Evolutionary conservation across 2,888 invertebrate genomes (phyloP).

Genomic region (Bibio marci): DNA sequence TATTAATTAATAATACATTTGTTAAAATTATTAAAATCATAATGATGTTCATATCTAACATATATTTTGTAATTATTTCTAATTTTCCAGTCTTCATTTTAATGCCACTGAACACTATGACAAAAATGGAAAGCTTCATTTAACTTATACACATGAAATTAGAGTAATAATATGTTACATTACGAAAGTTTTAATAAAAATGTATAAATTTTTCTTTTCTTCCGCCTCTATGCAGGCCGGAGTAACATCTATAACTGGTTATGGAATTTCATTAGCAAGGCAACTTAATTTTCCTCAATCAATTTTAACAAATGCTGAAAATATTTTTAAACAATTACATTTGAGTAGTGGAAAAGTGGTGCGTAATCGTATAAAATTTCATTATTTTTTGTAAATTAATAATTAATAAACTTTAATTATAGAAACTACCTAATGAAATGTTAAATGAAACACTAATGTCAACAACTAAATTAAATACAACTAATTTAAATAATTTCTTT

Average conservation of each 20-base stretch:
- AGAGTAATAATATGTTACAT: too few species aligned
- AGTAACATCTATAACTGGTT: slow-evolving; percentile 9
- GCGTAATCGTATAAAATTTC: too few species aligned
- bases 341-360: too few species aligned
- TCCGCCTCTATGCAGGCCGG: slow-evolving; percentile 9
- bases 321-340: not conserved
- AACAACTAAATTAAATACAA: too few species aligned
- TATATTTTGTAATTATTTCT: not conserved
- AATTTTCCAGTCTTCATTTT: slow-evolving; percentile 31
- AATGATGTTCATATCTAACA: not conserved
- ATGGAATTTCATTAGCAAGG: slow-evolving; percentile 12
- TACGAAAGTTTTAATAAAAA: too few species aligned
- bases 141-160: not conserved
- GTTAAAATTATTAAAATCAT: not conserved
- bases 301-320: slow-evolving; percentile 9
- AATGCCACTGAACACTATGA: slow-evolving; percentile 22
- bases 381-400: too few species aligned
- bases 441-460: too few species aligned
- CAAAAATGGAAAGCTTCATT: slow-evolving; percentile 9
- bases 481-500: too few species aligned
- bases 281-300: slow-evolving; percentile 8
- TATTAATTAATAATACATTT: slow-evolving; percentile 21
- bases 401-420: too few species aligned
- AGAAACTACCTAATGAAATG: too few species aligned
- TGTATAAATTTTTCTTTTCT: too few species aligned